phyloP scores from a whole-genome alignment of 2,113 vertebrate genomes.

The Psittacula cyanocephala region DNA sequence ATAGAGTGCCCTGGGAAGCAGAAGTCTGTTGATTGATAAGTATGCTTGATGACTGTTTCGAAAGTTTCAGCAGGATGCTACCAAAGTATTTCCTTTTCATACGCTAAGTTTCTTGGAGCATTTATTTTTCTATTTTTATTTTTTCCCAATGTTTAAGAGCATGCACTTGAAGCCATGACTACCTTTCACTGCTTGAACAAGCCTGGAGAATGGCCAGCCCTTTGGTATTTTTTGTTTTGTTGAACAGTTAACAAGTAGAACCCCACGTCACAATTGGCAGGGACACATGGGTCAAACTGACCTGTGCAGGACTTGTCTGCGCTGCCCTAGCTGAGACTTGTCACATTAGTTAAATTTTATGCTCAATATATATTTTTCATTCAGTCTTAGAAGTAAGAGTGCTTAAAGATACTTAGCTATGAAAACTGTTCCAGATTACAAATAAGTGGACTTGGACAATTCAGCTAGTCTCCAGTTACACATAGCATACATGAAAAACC shows the following conservation, averaged over 20 bases:
- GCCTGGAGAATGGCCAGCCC: neutral
- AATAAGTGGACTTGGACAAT: slow-evolving; percentile 36
- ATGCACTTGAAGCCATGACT: neutral
- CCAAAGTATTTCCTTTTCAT: neutral
- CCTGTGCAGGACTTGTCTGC: neutral
- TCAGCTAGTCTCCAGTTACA: neutral
- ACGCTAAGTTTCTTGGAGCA: neutral
- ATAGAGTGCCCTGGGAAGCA: neutral
- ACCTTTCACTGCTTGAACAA: neutral
- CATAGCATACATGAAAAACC: neutral
- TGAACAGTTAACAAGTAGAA: neutral
- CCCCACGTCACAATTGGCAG: rapidly evolving
- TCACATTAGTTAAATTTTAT: neutral
- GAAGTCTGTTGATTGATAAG: neutral
- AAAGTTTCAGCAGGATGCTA: neutral
- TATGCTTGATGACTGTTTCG: neutral
- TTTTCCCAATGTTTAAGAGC: neutral
- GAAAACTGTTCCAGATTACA: slow-evolving; percentile 2
- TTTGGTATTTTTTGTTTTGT: neutral
- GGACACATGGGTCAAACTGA: neutral
- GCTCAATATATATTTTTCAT: neutral
- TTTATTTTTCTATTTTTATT: neutral
- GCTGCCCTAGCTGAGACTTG: neutral
- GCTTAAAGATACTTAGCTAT: slow-evolving; percentile 17
- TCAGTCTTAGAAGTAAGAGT: slow-evolving; percentile 20